These are phyloP conservation scores for Digitonthophagus gazella DNA, from an alignment of 2,888 invertebrate species.

Conservation along the genomic window DNA sequence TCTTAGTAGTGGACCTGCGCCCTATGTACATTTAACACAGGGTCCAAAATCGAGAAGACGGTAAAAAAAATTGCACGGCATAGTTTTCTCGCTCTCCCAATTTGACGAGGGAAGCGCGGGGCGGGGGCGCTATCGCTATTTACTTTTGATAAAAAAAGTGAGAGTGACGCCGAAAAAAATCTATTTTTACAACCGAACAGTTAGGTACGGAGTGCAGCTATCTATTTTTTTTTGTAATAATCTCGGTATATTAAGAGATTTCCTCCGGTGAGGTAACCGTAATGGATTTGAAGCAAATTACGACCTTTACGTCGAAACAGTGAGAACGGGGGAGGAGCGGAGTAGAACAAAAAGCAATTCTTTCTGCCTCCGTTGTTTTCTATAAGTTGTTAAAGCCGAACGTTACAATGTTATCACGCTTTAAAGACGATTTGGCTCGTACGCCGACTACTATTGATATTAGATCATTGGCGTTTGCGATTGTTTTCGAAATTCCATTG, in stretches of 20 bases:
- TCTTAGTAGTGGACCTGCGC: slow-evolving; percentile 20
- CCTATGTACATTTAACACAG: slow-evolving; percentile 3
- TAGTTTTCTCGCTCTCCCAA: slow-evolving; percentile 3
- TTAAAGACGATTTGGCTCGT: neutral
- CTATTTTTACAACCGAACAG: neutral
- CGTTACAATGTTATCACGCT: neutral
- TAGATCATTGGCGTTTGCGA: neutral
- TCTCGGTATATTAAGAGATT: no score
- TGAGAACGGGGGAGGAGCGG: neutral
- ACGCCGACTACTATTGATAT: neutral
- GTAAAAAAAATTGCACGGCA: slow-evolving; percentile 10
- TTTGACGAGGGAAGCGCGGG: neutral
- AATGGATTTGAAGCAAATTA: no score
- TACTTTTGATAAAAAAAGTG: slow-evolving; percentile 9
- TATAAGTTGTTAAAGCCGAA: neutral
- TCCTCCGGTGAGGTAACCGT: no score
- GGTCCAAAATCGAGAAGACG: slow-evolving; percentile 2
- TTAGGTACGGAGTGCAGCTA: neutral
- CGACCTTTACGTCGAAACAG: no score
- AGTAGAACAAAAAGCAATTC: neutral
- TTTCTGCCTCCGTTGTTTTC: neutral
- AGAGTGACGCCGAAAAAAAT: slow-evolving; percentile 9
- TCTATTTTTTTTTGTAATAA: no score
- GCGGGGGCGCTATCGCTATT: slow-evolving; percentile 12
- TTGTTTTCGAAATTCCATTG: neutral